These are phyloP conservation scores for Ectemnius continuus DNA, from an alignment of 2,888 invertebrate genomes.

Conservation along the genomic window DNA sequence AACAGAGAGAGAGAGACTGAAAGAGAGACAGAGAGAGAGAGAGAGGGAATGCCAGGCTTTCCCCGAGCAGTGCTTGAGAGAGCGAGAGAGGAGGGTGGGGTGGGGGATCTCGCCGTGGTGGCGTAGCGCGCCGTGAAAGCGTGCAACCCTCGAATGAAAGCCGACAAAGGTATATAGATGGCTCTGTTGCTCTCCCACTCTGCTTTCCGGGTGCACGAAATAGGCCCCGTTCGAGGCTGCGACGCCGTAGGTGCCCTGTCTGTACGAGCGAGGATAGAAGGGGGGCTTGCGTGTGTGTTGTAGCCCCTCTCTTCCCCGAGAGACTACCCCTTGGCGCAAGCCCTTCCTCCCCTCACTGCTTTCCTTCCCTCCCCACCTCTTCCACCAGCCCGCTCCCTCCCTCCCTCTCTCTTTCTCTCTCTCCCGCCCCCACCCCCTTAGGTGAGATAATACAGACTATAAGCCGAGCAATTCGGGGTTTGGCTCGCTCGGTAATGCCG, in stretches of 20 bases:
- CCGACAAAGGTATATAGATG: slow-evolving; percentile 68
- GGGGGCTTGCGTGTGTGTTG: slow-evolving; percentile 47
- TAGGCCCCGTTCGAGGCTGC: slow-evolving; percentile 53
- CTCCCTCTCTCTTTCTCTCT: slow-evolving; percentile 36
- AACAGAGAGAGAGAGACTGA: slow-evolving; percentile 17
- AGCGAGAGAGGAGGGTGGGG: slow-evolving; percentile 35
- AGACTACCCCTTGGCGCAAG: slow-evolving; percentile 12
- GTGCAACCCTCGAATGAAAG: slow-evolving; percentile 71
- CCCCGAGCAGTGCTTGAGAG: background rate
- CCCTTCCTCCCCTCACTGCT: slow-evolving; percentile 28
- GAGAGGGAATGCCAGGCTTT: background rate
- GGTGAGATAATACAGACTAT: slow-evolving; percentile 77
- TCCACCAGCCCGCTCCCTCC: slow-evolving; percentile 32
- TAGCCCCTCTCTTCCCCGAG: slow-evolving; percentile 31
- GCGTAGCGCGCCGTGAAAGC: slow-evolving; percentile 60
- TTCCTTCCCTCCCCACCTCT: slow-evolving; percentile 32
- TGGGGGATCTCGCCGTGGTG: slow-evolving; percentile 51
- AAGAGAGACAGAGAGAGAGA: slow-evolving; percentile 17
- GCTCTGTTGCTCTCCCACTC: slow-evolving; percentile 46
- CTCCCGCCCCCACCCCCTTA: slow-evolving; percentile 54
- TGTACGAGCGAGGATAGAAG: slow-evolving; percentile 37
- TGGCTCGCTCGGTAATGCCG: slow-evolving; percentile 76
- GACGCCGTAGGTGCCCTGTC: slow-evolving; percentile 42
- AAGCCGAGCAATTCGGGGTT: slow-evolving; percentile 77
- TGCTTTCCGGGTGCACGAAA: slow-evolving; percentile 47